A percentile compares a stretch with the other conserved stretches of the same genome.
Evolutionary conservation across 2,113 vertebrate genomes (phyloP).

Genomic region (Vicugna pacos): DNA sequence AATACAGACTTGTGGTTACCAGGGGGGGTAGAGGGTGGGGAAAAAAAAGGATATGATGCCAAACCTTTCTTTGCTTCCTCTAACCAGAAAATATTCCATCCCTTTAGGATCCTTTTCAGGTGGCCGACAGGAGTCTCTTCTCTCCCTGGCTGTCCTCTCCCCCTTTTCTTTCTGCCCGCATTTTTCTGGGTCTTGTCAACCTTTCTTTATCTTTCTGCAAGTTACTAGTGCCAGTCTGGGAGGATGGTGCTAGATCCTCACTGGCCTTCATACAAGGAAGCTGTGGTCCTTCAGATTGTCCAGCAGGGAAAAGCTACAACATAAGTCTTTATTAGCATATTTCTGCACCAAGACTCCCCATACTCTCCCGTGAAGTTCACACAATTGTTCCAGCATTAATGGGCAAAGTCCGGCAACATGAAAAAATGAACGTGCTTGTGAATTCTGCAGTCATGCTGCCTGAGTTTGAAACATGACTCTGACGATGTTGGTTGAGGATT

Average conservation of each 20-base stretch:
- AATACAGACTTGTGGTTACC: too few relatives aligned
- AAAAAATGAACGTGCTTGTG: not conserved
- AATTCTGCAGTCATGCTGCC: not conserved
- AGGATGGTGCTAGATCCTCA: not conserved
- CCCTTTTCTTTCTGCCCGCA: not conserved
- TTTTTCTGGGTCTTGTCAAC: not conserved
- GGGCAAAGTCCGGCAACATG: not conserved
- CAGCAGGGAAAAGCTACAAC: not conserved
- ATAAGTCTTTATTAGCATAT: not conserved
- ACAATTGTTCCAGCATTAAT: not conserved
- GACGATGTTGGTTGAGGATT: not conserved
- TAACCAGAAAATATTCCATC: not conserved
- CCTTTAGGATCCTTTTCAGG: not conserved
- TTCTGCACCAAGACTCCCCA: not conserved
- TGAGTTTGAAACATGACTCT: not conserved
- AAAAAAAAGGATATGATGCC: not conserved
- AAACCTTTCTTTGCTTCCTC: not conserved
- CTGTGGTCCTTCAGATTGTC: not conserved
- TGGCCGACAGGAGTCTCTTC: rapidly evolving
- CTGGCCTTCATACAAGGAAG: not conserved
- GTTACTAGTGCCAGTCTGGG: not conserved
- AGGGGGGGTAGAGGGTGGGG: too few relatives aligned
- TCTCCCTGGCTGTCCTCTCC: not conserved
- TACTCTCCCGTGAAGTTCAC: not conserved
- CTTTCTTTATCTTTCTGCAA: not conserved